Conservation (phyloP, 2,797 vertebrate species). For the Poeciliopsis presidionis region DNA sequence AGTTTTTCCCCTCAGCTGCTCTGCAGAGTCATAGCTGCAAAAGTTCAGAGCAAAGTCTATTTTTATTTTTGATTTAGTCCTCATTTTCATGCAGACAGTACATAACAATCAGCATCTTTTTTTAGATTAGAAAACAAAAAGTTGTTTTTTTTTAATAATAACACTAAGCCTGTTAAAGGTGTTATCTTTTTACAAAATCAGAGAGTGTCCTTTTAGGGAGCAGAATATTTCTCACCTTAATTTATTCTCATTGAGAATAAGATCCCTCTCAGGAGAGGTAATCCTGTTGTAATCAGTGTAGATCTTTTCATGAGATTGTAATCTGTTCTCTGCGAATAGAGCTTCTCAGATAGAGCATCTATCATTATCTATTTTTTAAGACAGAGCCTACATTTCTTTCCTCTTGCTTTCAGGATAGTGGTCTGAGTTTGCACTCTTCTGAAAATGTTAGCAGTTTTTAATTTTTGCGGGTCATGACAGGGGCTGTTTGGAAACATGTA, state of each 20-base stretch:
- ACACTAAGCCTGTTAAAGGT: neutral
- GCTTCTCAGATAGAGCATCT: neutral
- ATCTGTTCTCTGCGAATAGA: neutral
- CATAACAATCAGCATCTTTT: neutral
- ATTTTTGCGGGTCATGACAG: neutral
- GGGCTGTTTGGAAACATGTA: neutral
- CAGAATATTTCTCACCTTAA: neutral
- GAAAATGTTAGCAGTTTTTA: neutral
- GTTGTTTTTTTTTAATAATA: neutral
- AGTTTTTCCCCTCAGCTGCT: constrained; percentile 18
- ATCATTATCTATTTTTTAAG: neutral
- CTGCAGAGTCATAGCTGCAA: constrained; percentile 10
- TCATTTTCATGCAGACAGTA: neutral
- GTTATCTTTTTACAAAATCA: neutral
- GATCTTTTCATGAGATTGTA: neutral
- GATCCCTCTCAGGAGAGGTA: neutral
- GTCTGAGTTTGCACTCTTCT: neutral
- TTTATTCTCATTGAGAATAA: neutral
- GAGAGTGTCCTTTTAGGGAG: neutral
- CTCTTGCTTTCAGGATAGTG: neutral
- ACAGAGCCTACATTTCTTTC: neutral
- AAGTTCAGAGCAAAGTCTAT: constrained; percentile 12
- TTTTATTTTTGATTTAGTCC: neutral
- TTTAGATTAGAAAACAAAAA: neutral
- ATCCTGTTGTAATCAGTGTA: neutral